A percentile compares a stretch with the other conserved stretches of the same genome.
Evolutionary conservation across 30 jellyfish, hydroid and myxozoan genomes (phyloP).

Genomic region (Sanderia malayensis): DNA sequence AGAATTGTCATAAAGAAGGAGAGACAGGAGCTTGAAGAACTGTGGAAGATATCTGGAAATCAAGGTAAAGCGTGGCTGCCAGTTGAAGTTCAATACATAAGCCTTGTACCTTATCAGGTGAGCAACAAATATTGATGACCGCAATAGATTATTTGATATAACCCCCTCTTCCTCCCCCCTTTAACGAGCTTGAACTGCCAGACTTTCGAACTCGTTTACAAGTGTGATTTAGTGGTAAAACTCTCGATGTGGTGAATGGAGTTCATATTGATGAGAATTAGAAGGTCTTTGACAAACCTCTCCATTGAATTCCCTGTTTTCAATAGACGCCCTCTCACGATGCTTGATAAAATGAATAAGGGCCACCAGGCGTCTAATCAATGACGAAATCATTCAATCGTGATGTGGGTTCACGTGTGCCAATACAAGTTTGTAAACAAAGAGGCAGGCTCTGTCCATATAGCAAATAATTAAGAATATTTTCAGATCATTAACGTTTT

Average conservation of each 20-base stretch:
- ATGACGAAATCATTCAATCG: too few species aligned
- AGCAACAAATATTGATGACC: not conserved
- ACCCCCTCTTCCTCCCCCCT: not conserved
- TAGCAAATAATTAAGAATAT: too few species aligned
- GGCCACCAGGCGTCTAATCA: too few species aligned
- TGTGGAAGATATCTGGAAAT: conserved; percentile 43
- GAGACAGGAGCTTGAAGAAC: conserved; percentile 22
- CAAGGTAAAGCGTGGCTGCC: conserved; percentile 46
- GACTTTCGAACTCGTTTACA: not conserved
- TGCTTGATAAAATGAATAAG: too few species aligned
- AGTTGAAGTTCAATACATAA: conserved; percentile 19
- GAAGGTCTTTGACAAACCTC: not conserved
- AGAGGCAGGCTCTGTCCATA: too few species aligned
- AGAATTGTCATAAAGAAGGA: conserved; percentile 17
- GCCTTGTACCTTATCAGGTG: conserved; percentile 49
- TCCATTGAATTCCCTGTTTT: too few species aligned
- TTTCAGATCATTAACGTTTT: too few species aligned
- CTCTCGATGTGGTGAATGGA: not conserved
- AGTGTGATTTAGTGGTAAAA: not conserved
- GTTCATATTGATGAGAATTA: too few species aligned
- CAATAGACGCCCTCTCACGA: too few species aligned
- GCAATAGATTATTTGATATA: too few species aligned
- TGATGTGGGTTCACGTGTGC: too few species aligned
- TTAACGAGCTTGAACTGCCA: not conserved
- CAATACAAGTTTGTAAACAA: too few species aligned